Evolutionary conservation across 2,797 vertebrate species (phyloP), one percentile per base, ranked within the genome.

Genomic region (Enteromius paludinosus): DNA sequence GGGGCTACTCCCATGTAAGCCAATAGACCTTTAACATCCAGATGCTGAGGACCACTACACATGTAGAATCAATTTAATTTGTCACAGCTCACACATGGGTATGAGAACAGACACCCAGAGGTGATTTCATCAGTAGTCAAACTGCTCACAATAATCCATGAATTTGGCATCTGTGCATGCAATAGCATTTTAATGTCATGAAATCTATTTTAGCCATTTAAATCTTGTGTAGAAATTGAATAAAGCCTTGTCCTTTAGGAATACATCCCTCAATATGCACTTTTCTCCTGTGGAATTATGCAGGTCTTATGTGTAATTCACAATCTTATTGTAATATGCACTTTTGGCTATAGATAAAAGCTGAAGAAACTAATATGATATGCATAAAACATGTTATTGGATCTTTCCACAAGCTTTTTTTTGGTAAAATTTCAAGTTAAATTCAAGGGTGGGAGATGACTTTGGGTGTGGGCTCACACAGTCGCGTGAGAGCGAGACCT

Each of bases 381-480:
- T 43, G 49, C 9, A 12, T 33, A 6, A 28, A 71, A 25, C 23
- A 66, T 7, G 38, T 35, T 47, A n/a, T 45, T n/a, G 7, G 23
- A 14, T 12, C 0, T 1, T 49, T 30, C 30, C 3, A 65, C 20
- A 4, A 66, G 33, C 1, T 81, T 59, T 62, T 56, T 62, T 82
- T 52, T 71, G 75, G 15, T 33, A 41, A 30, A 38, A 35, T 84
- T 72, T 66, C 72, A 86, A 79, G 78, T 81, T 83, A 56, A 54
- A 43, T 54, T 2, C 30, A 80, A 49, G 65, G 30, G n/a, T 43
- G 68, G 61, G 38, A 56, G 56, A 73, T 62, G 10, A 41, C 38
- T 62, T 61, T 79, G 84, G 87, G 81, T 68, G 83, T 85, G 83
- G 59, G 70, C 69, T 49, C 79, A 20, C 59, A 59, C 30, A 69